Evolutionary conservation across 2,113 vertebrate species (phyloP).

Genomic region (Aix galericulata): DNA sequence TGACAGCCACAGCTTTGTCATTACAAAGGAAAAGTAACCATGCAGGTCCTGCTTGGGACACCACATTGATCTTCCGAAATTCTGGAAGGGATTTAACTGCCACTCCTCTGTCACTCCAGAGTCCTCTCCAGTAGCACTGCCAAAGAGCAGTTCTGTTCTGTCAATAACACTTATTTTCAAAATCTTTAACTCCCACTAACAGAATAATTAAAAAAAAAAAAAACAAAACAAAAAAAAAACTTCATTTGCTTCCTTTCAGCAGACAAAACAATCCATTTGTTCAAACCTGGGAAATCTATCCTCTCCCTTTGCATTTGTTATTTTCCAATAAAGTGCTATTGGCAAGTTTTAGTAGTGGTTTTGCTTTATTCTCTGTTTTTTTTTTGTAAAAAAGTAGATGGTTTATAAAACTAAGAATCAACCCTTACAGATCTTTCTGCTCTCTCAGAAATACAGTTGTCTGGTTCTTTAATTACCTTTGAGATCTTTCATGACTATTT

Average conservation of each 20-base stretch:
- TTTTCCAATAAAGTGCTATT: background rate
- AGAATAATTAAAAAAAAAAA: background rate
- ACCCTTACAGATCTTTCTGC: background rate
- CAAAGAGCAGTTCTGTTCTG: background rate
- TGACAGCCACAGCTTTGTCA: background rate
- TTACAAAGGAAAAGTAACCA: background rate
- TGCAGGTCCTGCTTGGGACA: background rate
- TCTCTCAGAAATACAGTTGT: background rate
- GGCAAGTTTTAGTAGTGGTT: background rate
- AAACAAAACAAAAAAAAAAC: background rate
- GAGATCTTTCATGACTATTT: slow-evolving; percentile 20
- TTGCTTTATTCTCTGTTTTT: background rate
- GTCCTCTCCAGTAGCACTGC: background rate
- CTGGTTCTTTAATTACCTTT: slow-evolving; percentile 1
- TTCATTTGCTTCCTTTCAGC: background rate
- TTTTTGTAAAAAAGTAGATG: background rate
- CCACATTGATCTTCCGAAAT: background rate
- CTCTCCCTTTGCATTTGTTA: fast-evolving
- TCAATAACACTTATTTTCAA: background rate
- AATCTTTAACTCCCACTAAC: background rate
- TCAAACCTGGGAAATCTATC: background rate
- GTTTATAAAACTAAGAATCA: background rate
- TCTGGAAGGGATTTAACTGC: background rate
- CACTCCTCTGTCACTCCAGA: background rate
- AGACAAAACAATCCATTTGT: background rate